These are phyloP conservation scores for Tenthredo distinguenda DNA, from an alignment of 2,888 invertebrate genomes.

Conservation along the genomic window DNA sequence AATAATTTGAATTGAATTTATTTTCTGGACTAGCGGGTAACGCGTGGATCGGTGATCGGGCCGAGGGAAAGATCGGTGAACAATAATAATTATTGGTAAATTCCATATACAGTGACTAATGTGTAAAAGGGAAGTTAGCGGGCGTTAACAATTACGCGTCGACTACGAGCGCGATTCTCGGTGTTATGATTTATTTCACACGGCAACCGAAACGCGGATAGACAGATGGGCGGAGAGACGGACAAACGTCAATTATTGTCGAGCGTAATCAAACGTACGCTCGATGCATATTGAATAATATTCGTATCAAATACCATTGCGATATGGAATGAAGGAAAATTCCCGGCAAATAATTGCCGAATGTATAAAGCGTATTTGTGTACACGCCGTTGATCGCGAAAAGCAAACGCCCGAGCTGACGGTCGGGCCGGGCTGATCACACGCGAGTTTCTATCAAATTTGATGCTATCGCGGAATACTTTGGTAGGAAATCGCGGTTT, in stretches of 20 bases:
- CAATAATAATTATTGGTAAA: slow-evolving; percentile 45
- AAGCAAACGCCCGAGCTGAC: slow-evolving; percentile 52
- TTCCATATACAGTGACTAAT: slow-evolving; percentile 24
- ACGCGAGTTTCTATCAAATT: slow-evolving; percentile 3
- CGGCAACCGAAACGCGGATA: slow-evolving; percentile 32
- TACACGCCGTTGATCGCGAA: slow-evolving; percentile 67
- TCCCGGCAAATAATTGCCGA: slow-evolving; percentile 66
- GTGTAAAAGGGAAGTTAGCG: slow-evolving; percentile 44
- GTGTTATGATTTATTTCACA: slow-evolving; percentile 42
- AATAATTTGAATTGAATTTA: background rate
- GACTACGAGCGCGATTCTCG: slow-evolving; percentile 31
- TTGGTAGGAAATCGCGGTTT: background rate
- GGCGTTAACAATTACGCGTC: slow-evolving; percentile 46
- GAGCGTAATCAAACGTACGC: slow-evolving; percentile 65
- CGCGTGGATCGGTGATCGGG: slow-evolving; percentile 13
- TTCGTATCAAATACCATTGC: slow-evolving; percentile 60
- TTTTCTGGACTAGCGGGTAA: background rate
- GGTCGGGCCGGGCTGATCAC: background rate
- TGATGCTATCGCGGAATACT: background rate
- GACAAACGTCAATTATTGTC: slow-evolving; percentile 63
- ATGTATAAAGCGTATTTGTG: slow-evolving; percentile 72
- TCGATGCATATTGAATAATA: slow-evolving; percentile 70
- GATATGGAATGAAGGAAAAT: slow-evolving; percentile 57
- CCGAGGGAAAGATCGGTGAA: slow-evolving; percentile 26
- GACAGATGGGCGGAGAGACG: slow-evolving; percentile 24